Conservation (phyloP, 2,888 invertebrate genomes). For the Drosophila subquinaria region DNA sequence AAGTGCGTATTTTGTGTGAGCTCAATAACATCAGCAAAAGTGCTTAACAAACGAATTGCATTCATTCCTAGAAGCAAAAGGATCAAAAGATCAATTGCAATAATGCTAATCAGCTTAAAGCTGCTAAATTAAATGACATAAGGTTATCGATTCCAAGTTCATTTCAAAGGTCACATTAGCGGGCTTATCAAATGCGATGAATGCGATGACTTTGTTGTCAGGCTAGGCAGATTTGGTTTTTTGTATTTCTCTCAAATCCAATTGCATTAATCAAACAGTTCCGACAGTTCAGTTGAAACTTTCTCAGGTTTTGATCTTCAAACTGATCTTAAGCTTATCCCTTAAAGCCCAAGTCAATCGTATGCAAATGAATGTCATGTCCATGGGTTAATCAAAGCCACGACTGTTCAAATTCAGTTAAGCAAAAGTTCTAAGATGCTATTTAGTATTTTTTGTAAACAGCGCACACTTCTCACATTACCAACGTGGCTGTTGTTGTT, state of each 20-base stretch:
- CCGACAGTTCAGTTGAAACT: not conserved
- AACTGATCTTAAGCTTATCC: not conserved
- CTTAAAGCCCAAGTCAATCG: not conserved
- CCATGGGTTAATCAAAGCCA: constrained; percentile 6
- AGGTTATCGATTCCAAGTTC: constrained; percentile 5
- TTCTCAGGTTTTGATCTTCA: not conserved
- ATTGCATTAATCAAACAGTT: not conserved
- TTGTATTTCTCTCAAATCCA: not conserved
- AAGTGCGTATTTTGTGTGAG: constrained; percentile 49
- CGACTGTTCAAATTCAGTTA: not conserved
- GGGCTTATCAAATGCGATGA: constrained; percentile 14
- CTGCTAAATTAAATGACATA: constrained; percentile 1
- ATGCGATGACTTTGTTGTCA: constrained; percentile 2
- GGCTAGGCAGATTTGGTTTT: too few species aligned
- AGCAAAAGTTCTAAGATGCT: constrained; percentile 26
- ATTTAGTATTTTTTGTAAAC: constrained; percentile 24
- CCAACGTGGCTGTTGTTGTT: constrained; percentile 40
- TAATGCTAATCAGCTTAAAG: constrained; percentile 27
- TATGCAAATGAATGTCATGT: constrained; percentile 6
- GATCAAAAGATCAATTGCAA: constrained; percentile 17
- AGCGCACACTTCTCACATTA: constrained; percentile 66
- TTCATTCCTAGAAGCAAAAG: constrained; percentile 20
- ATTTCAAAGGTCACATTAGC: not conserved
- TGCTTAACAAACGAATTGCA: constrained; percentile 23
- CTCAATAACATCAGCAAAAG: constrained; percentile 7